Evolutionary conservation across 2,888 invertebrate species (phyloP).

Genomic region (Nomada goodeniana): DNA sequence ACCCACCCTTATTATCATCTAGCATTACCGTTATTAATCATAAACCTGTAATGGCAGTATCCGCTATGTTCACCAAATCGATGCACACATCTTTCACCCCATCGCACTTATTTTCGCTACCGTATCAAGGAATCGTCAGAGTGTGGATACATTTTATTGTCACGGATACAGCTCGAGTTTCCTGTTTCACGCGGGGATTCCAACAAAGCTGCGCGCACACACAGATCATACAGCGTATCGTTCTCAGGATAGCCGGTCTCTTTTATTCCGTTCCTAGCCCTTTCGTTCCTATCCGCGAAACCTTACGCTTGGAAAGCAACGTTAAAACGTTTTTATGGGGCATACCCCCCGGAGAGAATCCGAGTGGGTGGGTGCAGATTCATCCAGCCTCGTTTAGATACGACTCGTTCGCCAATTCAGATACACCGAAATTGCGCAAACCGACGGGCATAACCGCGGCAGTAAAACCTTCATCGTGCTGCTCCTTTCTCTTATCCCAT

Average conservation of each 20-base stretch:
- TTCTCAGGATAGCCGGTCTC: conserved; percentile 4
- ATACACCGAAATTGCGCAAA: conserved; percentile 77
- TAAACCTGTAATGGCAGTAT: too few relatives aligned
- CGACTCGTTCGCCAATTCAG: conserved; percentile 73
- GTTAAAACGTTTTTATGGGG: conserved; percentile 69
- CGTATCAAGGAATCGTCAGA: conserved; percentile 12
- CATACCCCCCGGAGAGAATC: conserved; percentile 57
- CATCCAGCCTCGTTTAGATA: conserved; percentile 78
- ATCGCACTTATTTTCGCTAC: too few relatives aligned
- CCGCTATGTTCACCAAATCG: not conserved
- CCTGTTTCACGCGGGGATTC: conserved; percentile 14
- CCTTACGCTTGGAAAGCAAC: conserved; percentile 47
- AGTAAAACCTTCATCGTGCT: conserved; percentile 74
- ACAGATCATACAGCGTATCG: conserved; percentile 38
- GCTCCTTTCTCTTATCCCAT: conserved; percentile 11
- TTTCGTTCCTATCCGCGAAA: conserved; percentile 30
- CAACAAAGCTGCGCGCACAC: conserved; percentile 19
- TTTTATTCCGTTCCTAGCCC: conserved; percentile 20
- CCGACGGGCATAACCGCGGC: conserved; percentile 73
- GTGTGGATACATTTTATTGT: conserved; percentile 17
- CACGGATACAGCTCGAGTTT: conserved; percentile 19
- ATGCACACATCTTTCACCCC: not conserved
- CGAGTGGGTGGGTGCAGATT: conserved; percentile 67
- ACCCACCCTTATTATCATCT: too few relatives aligned
- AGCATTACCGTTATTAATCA: too few relatives aligned